phyloP scores from a whole-genome alignment of 2,113 vertebrate genomes.

The Nestor notabilis region DNA sequence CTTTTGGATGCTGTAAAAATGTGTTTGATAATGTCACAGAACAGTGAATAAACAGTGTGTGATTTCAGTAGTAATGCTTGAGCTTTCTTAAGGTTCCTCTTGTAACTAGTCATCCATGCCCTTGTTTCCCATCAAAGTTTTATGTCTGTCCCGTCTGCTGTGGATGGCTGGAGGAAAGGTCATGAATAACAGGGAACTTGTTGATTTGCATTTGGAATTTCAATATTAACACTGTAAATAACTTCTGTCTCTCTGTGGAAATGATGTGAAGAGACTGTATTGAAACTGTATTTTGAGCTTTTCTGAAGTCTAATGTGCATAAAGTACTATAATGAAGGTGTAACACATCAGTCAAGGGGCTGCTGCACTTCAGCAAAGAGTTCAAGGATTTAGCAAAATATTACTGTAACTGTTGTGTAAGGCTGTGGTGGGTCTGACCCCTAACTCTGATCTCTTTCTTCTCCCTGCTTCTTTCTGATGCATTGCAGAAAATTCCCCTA shows the following conservation, averaged over 20 bases:
- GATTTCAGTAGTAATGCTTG: not conserved
- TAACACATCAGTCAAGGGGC: not conserved
- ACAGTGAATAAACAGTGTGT: not conserved
- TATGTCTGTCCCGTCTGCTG: not conserved
- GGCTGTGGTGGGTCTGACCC: not conserved
- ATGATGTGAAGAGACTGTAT: not conserved
- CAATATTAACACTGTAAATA: not conserved
- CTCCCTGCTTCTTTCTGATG: not conserved
- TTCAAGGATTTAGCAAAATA: not conserved
- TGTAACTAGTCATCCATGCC: not conserved
- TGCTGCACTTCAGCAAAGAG: not conserved
- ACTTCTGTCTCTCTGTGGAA: not conserved
- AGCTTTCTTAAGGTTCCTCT: not conserved
- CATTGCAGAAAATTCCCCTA: constrained; percentile 84
- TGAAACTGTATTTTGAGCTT: not conserved
- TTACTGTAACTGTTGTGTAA: not conserved
- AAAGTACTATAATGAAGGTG: not conserved
- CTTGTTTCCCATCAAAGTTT: not conserved
- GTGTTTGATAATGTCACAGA: not conserved
- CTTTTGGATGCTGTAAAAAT: not conserved
- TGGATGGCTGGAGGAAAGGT: not conserved
- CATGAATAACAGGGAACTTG: not conserved
- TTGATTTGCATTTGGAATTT: not conserved
- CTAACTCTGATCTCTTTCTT: not conserved
- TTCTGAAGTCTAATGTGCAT: not conserved